A percentile compares a stretch with the other conserved stretches of the same genome.
These are phyloP conservation scores for Actenoides lindsayi DNA, from an alignment of 2,113 vertebrate genomes.

Conservation along the genomic window DNA sequence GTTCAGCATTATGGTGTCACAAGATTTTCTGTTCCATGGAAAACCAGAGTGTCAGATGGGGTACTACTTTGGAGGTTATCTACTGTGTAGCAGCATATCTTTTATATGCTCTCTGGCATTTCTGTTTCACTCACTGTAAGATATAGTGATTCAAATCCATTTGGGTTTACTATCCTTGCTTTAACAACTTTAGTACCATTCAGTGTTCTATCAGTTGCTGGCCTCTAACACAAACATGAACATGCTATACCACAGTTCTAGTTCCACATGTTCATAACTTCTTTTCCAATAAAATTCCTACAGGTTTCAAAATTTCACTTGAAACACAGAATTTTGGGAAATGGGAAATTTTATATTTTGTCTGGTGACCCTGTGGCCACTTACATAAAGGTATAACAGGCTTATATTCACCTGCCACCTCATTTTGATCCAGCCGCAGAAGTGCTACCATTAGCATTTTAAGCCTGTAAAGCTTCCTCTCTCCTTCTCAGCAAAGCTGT, in stretches of 20 bases:
- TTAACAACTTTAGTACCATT: neutral
- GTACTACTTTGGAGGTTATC: neutral
- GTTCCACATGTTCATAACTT: neutral
- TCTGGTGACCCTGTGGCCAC: neutral
- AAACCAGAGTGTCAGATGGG: neutral
- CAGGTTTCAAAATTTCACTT: neutral
- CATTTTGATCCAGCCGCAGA: neutral
- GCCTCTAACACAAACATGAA: neutral
- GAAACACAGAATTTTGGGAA: neutral
- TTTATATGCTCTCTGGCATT: neutral
- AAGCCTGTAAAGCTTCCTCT: neutral
- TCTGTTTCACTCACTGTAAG: neutral
- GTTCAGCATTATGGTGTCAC: neutral
- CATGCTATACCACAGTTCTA: neutral
- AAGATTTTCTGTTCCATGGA: accelerated
- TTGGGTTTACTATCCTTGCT: neutral
- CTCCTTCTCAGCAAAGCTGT: neutral
- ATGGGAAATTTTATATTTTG: neutral
- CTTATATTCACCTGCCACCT: neutral
- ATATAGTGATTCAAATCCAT: neutral
- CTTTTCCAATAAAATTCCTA: neutral
- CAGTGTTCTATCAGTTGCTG: neutral
- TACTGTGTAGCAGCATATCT: neutral
- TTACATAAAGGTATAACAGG: neutral
- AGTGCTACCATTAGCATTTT: neutral